A percentile compares a stretch with the other conserved stretches of the same genome.
Conservation (phyloP, 1,140 invertebrate species). For the Eumaeus atala region DNA sequence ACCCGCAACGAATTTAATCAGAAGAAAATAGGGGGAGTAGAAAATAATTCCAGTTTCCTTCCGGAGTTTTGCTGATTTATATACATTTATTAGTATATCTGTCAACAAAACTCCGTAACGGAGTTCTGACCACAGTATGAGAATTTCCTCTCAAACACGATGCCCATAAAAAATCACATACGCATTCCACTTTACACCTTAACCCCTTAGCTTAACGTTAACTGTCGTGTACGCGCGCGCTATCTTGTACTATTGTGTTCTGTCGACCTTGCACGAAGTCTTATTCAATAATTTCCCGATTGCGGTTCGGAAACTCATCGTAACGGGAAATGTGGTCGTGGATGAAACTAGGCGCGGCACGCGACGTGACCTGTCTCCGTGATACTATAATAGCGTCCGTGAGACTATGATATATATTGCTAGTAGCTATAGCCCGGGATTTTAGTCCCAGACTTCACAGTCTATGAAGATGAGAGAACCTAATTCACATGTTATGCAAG, state of each 20-base stretch:
- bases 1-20: too few relatives aligned
- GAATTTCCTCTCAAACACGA: not conserved
- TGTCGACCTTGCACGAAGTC: slow-evolving; percentile 46
- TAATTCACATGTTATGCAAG: too few relatives aligned
- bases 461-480: too few relatives aligned
- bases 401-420: too few relatives aligned
- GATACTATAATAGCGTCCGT: too few relatives aligned
- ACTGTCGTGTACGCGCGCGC: slow-evolving; percentile 2
- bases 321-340: slow-evolving; percentile 39
- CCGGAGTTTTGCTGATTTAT: too few relatives aligned
- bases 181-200: not conserved
- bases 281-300: slow-evolving; percentile 55
- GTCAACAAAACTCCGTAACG: not conserved
- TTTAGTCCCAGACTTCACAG: too few relatives aligned
- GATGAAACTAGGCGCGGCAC: not conserved
- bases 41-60: too few relatives aligned
- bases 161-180: not conserved
- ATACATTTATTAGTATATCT: too few relatives aligned
- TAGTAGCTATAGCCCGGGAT: too few relatives aligned
- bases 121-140: not conserved
- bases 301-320: slow-evolving; percentile 44
- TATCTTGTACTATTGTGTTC: slow-evolving; percentile 17
- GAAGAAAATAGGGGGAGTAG: too few relatives aligned
- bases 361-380: too few relatives aligned
- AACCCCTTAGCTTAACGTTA: not conserved